Evolutionary conservation across 2,888 invertebrate species (phyloP), one percentile per base, ranked within the genome.

Genomic region (Hedya salicella): DNA sequence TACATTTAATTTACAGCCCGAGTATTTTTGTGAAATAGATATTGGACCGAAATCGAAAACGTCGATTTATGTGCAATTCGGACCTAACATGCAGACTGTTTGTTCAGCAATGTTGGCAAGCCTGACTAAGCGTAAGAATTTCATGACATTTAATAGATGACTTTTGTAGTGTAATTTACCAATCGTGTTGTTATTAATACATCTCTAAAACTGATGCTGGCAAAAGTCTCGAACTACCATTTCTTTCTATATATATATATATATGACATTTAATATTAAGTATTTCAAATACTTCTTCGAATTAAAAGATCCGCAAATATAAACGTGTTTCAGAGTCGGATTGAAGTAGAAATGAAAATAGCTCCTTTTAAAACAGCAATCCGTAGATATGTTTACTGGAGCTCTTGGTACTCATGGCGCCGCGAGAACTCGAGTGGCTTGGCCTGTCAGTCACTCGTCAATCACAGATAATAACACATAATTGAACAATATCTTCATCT

Each of bases 401-500:
- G 32, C 16, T 54, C 21, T 25, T 40, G 42, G 42, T 21, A 42
- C 25, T 19, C 40, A 14, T 42, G 25, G 42, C 40, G 25, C 53
- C 54, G 14, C 21, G 40, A 42, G 9, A 17, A 11, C 13, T 57
- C n/a, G 17, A 44, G 30, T 30, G 44, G 30, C 8, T 46, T 32
- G n/a, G 25, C 8, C 11, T 56, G 56, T 56, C 44, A 56, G 44
- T 21, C 42, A 30, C 13, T 56, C 30, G 56, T 56, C 56, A 56
- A 56, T 56, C 30, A 56, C 25, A 25, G 16, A 44, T 14, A 40
- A 42, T 21, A 56, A 14, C 17, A 48, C 48, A 48, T 46, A 44
- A 56, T 56, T 56, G 56, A 44, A 56, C n/a, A 48, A 25, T 48
- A 25, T 5, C 48, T 48, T 25, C 25, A 25, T 5, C 25, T 5